These are phyloP conservation scores for Ptycholaimellus sp. DNA, from an alignment of 2,888 invertebrate genomes.

Conservation along the genomic window DNA sequence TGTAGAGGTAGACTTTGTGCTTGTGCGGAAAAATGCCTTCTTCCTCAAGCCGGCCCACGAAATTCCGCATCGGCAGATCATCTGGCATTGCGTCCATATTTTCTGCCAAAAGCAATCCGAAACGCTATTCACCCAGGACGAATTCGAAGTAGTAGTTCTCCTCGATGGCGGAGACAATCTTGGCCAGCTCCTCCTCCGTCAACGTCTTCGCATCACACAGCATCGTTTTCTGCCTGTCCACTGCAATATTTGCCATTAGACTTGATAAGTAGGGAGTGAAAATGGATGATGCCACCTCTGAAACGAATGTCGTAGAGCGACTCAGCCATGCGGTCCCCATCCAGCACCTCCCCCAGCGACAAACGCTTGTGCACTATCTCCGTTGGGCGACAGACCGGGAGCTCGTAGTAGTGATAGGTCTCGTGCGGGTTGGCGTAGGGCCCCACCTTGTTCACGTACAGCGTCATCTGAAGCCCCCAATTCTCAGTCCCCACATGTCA, in stretches of 20 bases:
- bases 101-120: neutral
- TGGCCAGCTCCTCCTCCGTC: constrained; percentile 26
- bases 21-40: constrained; percentile 33
- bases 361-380: constrained; percentile 34
- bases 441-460: constrained; percentile 36
- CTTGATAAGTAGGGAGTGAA: too few relatives aligned
- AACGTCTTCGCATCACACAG: constrained; percentile 27
- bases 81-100: constrained; percentile 19
- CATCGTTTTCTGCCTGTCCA: constrained; percentile 19
- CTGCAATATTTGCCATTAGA: neutral
- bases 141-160: constrained; percentile 35
- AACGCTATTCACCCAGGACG: constrained; percentile 27
- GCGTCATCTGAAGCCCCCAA: constrained; percentile 20
- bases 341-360: constrained; percentile 33
- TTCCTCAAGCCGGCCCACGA: constrained; percentile 33
- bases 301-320: constrained; percentile 31
- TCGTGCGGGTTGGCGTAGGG: constrained; percentile 35
- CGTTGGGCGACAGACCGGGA: constrained; percentile 32
- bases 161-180: constrained; percentile 31
- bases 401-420: constrained; percentile 34
- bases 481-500: neutral
- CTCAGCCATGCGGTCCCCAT: constrained; percentile 35
- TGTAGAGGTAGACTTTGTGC: constrained; percentile 32
- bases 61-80: constrained; percentile 32
- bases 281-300: too few relatives aligned